Conservation (phyloP, 2,888 invertebrate species). For the Arenicola marina region DNA sequence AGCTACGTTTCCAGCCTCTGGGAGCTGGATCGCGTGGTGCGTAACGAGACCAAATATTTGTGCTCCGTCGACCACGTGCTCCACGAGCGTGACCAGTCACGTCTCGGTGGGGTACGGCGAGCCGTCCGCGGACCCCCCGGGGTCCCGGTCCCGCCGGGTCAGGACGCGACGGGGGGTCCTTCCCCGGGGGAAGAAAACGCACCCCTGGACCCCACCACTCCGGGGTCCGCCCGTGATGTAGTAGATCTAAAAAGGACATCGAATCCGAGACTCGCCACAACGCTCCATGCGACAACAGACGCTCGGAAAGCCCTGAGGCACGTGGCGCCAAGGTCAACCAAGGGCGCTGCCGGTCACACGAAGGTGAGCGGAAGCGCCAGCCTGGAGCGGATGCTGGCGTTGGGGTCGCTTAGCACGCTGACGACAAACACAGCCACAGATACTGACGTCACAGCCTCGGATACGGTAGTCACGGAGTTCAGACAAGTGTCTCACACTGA, state of each 20-base stretch:
- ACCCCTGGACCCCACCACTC: neutral
- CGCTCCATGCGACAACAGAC: too few relatives aligned
- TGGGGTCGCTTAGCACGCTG: slow-evolving; percentile 46
- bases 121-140: neutral
- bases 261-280: slow-evolving; percentile 11
- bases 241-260: slow-evolving; percentile 7
- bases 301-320: neutral
- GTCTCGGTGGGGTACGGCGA: slow-evolving; percentile 39
- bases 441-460: slow-evolving; percentile 50
- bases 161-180: neutral
- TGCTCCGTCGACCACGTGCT: slow-evolving; percentile 44
- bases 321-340: neutral
- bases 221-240: neutral
- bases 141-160: neutral
- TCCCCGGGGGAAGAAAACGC: neutral
- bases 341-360: neutral
- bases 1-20: slow-evolving; percentile 48
- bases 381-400: slow-evolving; percentile 40
- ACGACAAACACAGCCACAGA: slow-evolving; percentile 50
- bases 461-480: slow-evolving; percentile 41
- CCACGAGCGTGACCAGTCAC: slow-evolving; percentile 42
- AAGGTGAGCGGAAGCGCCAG: slow-evolving; percentile 3
- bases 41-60: slow-evolving; percentile 45
- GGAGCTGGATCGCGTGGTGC: slow-evolving; percentile 44
- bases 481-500: slow-evolving; percentile 49